Conservation (phyloP, 2,888 invertebrate species). For the Hypomecis punctinalis region DNA sequence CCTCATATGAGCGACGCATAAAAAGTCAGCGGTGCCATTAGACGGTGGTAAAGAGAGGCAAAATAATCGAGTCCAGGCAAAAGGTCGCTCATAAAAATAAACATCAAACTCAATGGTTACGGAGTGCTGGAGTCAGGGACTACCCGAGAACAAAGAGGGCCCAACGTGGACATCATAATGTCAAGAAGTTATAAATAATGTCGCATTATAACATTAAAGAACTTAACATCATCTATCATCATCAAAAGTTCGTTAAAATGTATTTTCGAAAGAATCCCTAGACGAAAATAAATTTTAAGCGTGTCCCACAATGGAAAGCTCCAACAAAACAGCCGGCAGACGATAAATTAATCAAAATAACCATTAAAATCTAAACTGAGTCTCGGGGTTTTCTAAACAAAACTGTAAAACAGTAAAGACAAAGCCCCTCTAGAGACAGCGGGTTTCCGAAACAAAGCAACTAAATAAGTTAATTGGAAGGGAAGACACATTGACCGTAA, state of each 20-base stretch:
- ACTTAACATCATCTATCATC: not conserved
- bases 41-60: conserved; percentile 26
- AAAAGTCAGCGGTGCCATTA: conserved; percentile 31
- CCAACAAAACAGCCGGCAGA: conserved; percentile 2
- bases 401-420: no score
- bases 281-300: conserved; percentile 6
- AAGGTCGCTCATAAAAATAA: conserved; percentile 34
- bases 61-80: conserved; percentile 24
- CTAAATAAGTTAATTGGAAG: conserved; percentile 12
- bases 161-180: not conserved
- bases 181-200: not conserved
- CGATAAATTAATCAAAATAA: conserved; percentile 17
- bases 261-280: not conserved
- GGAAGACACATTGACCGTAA: conserved; percentile 12
- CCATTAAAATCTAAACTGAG: not conserved
- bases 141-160: conserved; percentile 20
- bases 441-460: conserved; percentile 12
- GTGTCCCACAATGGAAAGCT: not conserved
- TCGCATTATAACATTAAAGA: not conserved
- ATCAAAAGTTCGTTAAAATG: conserved; percentile 3
- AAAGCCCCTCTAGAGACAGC: conserved; percentile 3
- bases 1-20: conserved; percentile 1
- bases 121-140: conserved; percentile 27
- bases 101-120: conserved; percentile 39
- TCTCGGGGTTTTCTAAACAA: conserved; percentile 4